These are phyloP conservation scores for Paramisgurnus dabryanus DNA, from an alignment of 2,113 vertebrate species.

Conservation along the genomic window DNA sequence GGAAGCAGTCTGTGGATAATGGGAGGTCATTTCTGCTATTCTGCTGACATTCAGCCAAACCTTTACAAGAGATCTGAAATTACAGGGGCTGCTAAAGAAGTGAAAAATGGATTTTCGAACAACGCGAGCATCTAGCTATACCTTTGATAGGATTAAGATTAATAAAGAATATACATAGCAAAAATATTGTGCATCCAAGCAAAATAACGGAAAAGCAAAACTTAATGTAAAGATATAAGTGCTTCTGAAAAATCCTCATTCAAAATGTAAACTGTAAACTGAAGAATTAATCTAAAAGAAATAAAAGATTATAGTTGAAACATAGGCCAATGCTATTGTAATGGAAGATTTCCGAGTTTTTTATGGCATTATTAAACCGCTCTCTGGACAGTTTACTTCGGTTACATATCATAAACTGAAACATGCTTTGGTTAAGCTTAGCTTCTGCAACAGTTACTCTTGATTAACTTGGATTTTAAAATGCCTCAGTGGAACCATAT, in stretches of 20 bases:
- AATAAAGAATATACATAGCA: not conserved
- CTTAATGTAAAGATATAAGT: conserved; percentile 6
- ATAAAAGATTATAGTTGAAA: conserved; percentile 3
- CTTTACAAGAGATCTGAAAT: conserved; percentile 31
- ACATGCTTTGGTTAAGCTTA: not conserved
- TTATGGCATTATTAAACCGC: not conserved
- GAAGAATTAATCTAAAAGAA: conserved; percentile 20
- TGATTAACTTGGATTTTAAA: not conserved
- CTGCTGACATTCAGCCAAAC: conserved; percentile 31
- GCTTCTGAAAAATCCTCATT: conserved; percentile 13
- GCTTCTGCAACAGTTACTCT: not conserved
- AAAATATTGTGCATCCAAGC: not conserved
- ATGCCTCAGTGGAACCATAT: not conserved
- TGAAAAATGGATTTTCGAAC: conserved; percentile 20
- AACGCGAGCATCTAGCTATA: conserved; percentile 9
- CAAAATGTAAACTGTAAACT: not conserved
- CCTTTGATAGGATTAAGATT: not conserved
- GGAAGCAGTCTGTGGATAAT: conserved; percentile 43
- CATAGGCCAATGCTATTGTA: not conserved
- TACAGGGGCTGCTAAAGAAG: conserved; percentile 32
- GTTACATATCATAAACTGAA: not conserved
- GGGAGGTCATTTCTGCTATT: conserved; percentile 34
- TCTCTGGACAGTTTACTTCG: not conserved
- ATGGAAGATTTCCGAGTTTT: not conserved
- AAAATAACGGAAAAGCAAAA: not conserved